Base-by-base conservation (phyloP, 1,140 invertebrate species). In the Condylostylus longicornis region DNA sequence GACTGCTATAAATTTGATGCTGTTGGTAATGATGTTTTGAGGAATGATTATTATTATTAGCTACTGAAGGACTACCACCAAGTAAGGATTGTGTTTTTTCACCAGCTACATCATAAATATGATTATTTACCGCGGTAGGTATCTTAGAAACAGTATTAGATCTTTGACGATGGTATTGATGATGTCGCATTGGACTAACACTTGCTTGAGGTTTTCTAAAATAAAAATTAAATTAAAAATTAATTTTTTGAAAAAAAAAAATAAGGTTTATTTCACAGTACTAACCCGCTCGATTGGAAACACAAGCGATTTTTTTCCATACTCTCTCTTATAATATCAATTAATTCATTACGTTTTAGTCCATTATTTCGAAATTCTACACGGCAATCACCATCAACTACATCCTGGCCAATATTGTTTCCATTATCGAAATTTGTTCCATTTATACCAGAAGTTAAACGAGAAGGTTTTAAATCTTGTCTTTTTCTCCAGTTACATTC, bases 221-320 rank as follows among this genome's bases (percentile, higher is more conserved):
- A 42, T 40, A 13, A 23, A 23, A 35, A 35, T 2, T 19, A 23
- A 20, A 23, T 12, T 18, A 35, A 21, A 35, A 12, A 21, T 8
- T 18, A 33, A 33, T 8, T 18, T 7, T 25, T 25, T 12, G 7
- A 41, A 37, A 29, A 12, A 18, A 18, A 35, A 19, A 40, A 31
- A 31, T 31, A 31, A 12, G 29, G 15, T 31, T 31, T 31, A 12
- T 31, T 13, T 15, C 12, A 7, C 29, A 8, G 43, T 23, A 46
- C 53, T 63, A 62, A 81, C 78, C 77, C 77, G 59, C 73, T 71
- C 57, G 75, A 69, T 68, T 82, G 75, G 72, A 81, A 79, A 73
- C 75, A 78, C 65, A 81, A 66, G 61, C 84, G 82, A 62, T 88
- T 87, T 63, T 86, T 83, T 61, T 87, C 83, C 82, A 89, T 86